Evolutionary conservation across 2,797 vertebrate genomes (phyloP).

Genomic region (Ciconia nigra): DNA sequence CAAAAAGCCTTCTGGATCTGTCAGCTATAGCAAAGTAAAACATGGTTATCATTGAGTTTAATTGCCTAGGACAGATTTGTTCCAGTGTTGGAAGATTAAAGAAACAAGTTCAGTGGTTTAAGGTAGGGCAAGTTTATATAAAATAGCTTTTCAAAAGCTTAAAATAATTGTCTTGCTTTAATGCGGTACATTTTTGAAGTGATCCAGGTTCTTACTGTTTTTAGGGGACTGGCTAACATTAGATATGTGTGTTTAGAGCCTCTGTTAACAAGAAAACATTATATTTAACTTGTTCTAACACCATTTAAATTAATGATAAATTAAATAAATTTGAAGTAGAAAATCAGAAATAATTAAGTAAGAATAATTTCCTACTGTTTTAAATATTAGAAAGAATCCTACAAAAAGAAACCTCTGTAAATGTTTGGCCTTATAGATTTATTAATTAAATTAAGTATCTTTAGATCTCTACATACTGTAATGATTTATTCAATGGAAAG

Average conservation of each 20-base stretch:
- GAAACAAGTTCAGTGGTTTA: background rate
- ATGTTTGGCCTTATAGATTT: background rate
- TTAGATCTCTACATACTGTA: background rate
- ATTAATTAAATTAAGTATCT: background rate
- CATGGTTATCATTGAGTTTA: background rate
- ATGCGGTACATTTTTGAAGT: background rate
- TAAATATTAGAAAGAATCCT: background rate
- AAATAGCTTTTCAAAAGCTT: background rate
- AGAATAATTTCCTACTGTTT: background rate
- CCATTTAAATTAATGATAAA: background rate
- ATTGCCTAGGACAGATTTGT: background rate
- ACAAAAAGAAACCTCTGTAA: background rate
- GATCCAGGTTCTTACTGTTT: background rate
- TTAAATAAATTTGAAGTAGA: background rate
- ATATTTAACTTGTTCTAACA: background rate
- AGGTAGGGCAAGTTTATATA: background rate
- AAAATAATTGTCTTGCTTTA: background rate
- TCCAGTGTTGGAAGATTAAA: background rate
- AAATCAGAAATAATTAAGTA: background rate
- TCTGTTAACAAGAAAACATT: background rate
- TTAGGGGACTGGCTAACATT: background rate
- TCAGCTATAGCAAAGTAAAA: slow-evolving; percentile 29
- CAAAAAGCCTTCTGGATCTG: slow-evolving; percentile 13
- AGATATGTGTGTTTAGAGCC: background rate
- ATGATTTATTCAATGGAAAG: background rate